phyloP scores from a whole-genome alignment of 1,140 invertebrate species.

The Samia ricini region DNA sequence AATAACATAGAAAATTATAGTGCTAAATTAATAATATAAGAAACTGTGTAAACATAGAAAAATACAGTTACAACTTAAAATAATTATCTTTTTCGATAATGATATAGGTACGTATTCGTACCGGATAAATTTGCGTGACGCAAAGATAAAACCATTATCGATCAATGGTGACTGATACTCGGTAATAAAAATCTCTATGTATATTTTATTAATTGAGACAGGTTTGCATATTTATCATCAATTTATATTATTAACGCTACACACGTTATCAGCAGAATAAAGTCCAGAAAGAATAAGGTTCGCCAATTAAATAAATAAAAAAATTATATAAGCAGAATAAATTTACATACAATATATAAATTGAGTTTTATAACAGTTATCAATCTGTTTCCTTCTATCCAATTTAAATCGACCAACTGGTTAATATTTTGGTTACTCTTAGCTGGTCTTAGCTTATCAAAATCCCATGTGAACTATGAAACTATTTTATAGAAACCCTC shows the following conservation, averaged over 20 bases:
- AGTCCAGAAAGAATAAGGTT: constrained; percentile 4
- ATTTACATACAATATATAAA: too few species aligned
- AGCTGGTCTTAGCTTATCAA: too few species aligned
- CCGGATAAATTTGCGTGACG: background rate
- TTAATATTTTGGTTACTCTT: too few species aligned
- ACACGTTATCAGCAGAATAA: constrained; percentile 13
- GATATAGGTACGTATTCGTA: background rate
- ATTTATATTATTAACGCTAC: background rate
- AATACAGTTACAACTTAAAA: background rate
- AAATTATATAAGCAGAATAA: background rate
- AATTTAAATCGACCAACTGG: too few species aligned
- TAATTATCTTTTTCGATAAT: background rate
- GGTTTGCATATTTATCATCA: constrained; percentile 11
- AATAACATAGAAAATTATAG: background rate
- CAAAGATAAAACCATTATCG: constrained; percentile 5
- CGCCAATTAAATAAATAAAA: constrained; percentile 10
- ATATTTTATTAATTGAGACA: constrained; percentile 22
- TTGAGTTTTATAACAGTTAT: too few species aligned
- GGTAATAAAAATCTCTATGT: constrained; percentile 17
- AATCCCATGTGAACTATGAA: too few species aligned
- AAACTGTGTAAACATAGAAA: too few species aligned
- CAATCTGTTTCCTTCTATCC: too few species aligned
- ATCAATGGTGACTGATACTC: constrained; percentile 2
- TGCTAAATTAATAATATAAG: background rate
- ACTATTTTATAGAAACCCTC: too few species aligned